These are phyloP conservation scores for Oreamnos americanus DNA, from an alignment of 2,113 vertebrate genomes.

Conservation along the genomic window DNA sequence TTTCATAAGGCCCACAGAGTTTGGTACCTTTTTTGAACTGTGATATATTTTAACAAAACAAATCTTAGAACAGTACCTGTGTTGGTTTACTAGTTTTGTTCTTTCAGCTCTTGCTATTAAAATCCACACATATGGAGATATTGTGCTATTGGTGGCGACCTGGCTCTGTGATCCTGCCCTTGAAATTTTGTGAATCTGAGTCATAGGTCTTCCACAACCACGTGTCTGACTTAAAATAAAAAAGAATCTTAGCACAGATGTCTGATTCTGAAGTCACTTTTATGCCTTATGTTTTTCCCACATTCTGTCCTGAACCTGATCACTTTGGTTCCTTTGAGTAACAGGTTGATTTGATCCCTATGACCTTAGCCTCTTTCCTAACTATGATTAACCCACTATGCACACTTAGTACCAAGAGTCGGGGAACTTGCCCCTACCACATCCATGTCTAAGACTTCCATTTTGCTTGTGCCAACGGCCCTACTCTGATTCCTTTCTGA, in stretches of 20 bases:
- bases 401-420: neutral
- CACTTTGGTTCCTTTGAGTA: neutral
- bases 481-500: neutral
- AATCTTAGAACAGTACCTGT: neutral
- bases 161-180: neutral
- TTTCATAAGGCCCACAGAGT: neutral
- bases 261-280: conserved; percentile 7
- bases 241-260: neutral
- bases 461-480: neutral
- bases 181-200: neutral
- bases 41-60: neutral
- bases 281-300: neutral
- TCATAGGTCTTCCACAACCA: neutral
- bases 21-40: neutral
- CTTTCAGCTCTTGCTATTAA: neutral
- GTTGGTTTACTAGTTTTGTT: neutral
- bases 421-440: neutral
- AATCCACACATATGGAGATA: neutral
- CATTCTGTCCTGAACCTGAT: neutral
- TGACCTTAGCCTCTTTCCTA: neutral
- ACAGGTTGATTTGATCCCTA: neutral
- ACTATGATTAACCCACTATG: neutral
- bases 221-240: neutral
- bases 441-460: neutral
- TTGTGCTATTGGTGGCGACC: neutral